These are phyloP conservation scores for Automeris io DNA, from an alignment of 2,888 invertebrate species.

Conservation along the genomic window DNA sequence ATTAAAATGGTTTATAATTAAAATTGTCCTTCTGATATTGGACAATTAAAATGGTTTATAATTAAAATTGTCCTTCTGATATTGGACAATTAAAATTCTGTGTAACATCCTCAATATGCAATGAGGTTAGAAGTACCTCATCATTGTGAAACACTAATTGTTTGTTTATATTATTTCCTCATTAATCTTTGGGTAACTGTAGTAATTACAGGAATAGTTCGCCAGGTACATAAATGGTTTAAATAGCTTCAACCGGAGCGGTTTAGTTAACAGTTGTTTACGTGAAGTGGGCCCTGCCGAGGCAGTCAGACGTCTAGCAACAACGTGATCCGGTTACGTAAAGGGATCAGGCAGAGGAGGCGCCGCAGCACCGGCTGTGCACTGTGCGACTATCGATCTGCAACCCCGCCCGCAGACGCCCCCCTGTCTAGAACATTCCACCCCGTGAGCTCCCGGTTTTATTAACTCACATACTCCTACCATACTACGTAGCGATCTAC, in stretches of 20 bases:
- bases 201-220: no score
- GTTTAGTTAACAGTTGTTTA: neutral
- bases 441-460: slow-evolving; percentile 40
- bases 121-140: no score
- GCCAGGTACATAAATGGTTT: no score
- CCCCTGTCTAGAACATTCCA: slow-evolving; percentile 21
- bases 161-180: neutral
- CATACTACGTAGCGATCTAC: no score
- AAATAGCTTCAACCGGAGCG: no score
- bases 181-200: neutral
- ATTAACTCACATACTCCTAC: slow-evolving; percentile 25
- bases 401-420: slow-evolving; percentile 17
- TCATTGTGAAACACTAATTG: neutral
- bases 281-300: neutral
- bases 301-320: slow-evolving; percentile 16
- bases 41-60: no score
- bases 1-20: no score
- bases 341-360: slow-evolving; percentile 36
- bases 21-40: no score
- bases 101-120: no score
- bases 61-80: no score
- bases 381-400: slow-evolving; percentile 31
- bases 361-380: slow-evolving; percentile 26
- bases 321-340: slow-evolving; percentile 24
- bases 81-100: no score